Conservation (phyloP, 2,113 vertebrate genomes). For the Girardinichthys multiradiatus region DNA sequence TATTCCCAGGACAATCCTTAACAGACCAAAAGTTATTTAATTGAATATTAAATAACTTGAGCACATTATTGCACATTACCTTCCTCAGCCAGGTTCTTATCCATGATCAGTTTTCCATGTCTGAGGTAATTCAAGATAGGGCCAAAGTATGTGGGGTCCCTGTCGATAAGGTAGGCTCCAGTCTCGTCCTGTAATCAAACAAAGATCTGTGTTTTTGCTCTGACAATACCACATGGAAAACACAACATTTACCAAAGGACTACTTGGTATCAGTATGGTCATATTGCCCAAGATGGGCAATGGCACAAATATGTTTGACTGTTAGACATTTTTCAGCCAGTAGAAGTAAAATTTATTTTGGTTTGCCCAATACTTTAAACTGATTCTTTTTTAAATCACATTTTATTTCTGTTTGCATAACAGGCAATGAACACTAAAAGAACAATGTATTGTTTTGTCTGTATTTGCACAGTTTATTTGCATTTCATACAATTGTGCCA, state of each 20-base stretch:
- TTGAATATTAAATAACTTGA: too few species aligned
- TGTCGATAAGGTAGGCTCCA: slow-evolving; percentile 96
- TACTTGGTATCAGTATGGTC: background rate
- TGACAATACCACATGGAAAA: background rate
- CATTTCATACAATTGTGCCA: too few species aligned
- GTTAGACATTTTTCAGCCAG: background rate
- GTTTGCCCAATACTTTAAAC: background rate
- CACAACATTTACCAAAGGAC: background rate
- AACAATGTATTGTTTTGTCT: too few species aligned
- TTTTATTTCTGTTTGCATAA: background rate
- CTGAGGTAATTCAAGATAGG: slow-evolving; percentile 98
- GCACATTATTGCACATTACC: too few species aligned
- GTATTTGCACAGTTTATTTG: too few species aligned
- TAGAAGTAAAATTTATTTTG: background rate
- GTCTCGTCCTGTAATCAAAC: slow-evolving; percentile 88
- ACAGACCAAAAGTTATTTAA: too few species aligned
- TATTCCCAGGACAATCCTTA: too few species aligned
- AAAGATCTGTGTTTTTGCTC: background rate
- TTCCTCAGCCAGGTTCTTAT: slow-evolving; percentile 97
- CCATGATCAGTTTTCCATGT: slow-evolving; percentile 98
- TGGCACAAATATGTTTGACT: background rate
- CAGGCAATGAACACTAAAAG: too few species aligned
- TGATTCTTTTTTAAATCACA: background rate
- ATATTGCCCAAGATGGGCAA: background rate
- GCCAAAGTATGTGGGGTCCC: slow-evolving; percentile 98